Evolutionary conservation across 2,113 vertebrate genomes (phyloP), one percentile per base, ranked within the genome.

Genomic region (Neolamprologus kungweensis): DNA sequence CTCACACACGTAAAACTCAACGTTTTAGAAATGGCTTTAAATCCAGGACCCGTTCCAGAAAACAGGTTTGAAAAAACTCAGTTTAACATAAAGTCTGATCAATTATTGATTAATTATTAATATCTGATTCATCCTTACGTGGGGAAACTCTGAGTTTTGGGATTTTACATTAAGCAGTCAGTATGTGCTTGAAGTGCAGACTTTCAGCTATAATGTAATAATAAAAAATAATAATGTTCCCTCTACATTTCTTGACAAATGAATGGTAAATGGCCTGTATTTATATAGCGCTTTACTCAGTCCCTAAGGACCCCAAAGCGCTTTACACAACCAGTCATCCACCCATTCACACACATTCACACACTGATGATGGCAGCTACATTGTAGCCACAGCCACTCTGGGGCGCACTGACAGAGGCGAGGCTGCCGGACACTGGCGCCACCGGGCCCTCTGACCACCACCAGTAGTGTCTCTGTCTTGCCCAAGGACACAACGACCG

Each of bases 351-450:
- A 13, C 53, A 55, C 53, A 10, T 6, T 53, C 51, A 54, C 1
- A 1, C n/a, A n/a, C n/a, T n/a, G n/a, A n/a, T n/a, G n/a, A n/a
- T n/a, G 1, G 51, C 1, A 54, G 21, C 12, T 14, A 55, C 21
- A 26, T 14, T 5, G 51, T 53, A 53, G 1, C 19, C 19, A 53
- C 9, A 53, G 51, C 51, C 2, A 0, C 51, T 0, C 51, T 53
- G 51, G 1, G 19, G 19, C 3, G 2, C 19, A 21, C 51, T 21
- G 51, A 53, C 51, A 53, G 51, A 53, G 51, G 19, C 0, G 9
- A 53, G 51, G 51, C 1, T 21, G 19, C 19, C 2, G 0, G 51
- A 0, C 9, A 53, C 9, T 53, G 19, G 3, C 0, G 3, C 50
- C 50, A 2, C 4, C 0, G 0, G 9, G 19, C 2, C 50, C 50